Evolutionary conservation across 1,140 invertebrate species (phyloP), one percentile per base, ranked within the genome.

Genomic region (Aphis gossypii): DNA sequence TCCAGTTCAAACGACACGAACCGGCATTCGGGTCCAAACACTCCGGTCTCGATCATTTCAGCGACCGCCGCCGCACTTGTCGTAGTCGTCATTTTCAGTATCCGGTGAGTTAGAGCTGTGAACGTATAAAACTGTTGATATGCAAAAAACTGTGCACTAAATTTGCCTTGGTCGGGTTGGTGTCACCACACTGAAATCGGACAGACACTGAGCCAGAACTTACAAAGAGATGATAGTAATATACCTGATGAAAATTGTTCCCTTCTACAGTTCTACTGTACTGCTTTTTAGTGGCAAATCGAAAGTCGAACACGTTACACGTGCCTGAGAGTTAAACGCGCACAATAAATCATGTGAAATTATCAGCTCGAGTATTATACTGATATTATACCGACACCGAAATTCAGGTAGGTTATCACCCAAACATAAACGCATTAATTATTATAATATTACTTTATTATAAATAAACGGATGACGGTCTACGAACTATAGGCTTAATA

Each of bases 1-100:
- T 93, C 84, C 41, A 51, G 41, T 21, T 14, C 23, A 14, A 94
- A 94, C 21, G 56, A 54, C 23, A 94, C 56, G 56, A 82, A 93
- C 14, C 38, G 35, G 35, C 30, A 8, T 1, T 0, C 25, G 8
- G n/a, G n/a, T 76, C 68, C 93, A 38, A 94, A 94, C 35, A 54
- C 48, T 18, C 76, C 60, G 51, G 90, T 2, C 5, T 35, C 35
- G 11, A 20, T n/a, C 76, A 82, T 82, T 35, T 82, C 14, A n/a
- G 14, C 76, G 76, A 82, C 76, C 14, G 20, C 9, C 18, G 14
- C 48, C 14, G 14, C 14, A 14, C 48, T 51, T 20, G 48, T 18
- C 48, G 48, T 82, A 3, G 5, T 25, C 23, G 2, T 84, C 38
- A 20, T 44, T 41, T 0, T 9, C 60, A 4, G 7, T 9, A 3